Base-by-base conservation (phyloP, 2,888 invertebrate species). In the Macrosiphum euphorbiae region DNA sequence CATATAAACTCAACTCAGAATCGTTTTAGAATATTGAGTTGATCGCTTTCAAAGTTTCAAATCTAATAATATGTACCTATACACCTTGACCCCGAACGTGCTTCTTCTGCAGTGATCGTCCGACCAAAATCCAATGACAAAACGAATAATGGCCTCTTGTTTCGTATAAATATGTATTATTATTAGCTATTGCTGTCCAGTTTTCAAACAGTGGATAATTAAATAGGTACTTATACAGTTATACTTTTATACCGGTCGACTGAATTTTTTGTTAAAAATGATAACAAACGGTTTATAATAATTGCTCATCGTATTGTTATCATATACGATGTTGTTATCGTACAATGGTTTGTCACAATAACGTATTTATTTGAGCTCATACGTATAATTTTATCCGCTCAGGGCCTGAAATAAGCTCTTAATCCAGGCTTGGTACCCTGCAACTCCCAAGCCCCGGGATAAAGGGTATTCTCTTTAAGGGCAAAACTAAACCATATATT, bases 311-410 rank as follows among this genome's bases (percentile, higher is more conserved):
- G 26, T 50, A 35, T 26, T 78, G 5, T 41, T 90, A 61, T n/a
- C 28, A 44, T 86, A 44, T 86, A n/a, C 78, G 8, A 44, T 88
- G 78, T 20, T 78, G 35, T 24, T 78, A 78, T 78, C 26, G 20
- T 50, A 90, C 90, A 78, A 78, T 52, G 26, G 52, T 50, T 90
- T 78, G n/a, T 90, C 67, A 90, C 90, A 90, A 67, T 67, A n/a
- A 35, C 67, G 78, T 61, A 89, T 78, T 90, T 78, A 78, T 78
- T 90, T 90, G 50, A 50, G 90, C 50, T 35, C 90, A 11, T 78
- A 67, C 67, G 35, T 13, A 67, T 35, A 50, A 50, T 90, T 78
- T 35, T 90, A 44, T 24, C 35, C 78, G 16, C 35, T 26, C 24
- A 24, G 44, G 47, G 89, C 20, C 3, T 28, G 44, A 61, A 90